phyloP scores from a whole-genome alignment of 1,140 invertebrate species.

The Coenobita brevimanus region DNA sequence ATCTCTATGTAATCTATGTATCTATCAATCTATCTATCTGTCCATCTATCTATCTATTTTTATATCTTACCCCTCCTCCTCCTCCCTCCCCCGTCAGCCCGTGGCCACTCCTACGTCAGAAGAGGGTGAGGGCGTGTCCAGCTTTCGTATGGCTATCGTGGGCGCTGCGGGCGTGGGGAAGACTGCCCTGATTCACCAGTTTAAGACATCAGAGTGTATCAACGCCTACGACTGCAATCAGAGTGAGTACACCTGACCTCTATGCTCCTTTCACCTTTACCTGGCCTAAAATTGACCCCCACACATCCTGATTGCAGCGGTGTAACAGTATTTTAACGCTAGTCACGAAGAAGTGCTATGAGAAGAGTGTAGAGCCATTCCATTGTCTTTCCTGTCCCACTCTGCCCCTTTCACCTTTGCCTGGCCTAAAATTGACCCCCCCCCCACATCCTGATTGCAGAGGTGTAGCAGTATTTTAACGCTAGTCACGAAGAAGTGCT shows the following conservation, averaged over 20 bases:
- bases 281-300: too few relatives aligned
- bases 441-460: too few relatives aligned
- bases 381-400: too few relatives aligned
- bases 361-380: too few relatives aligned
- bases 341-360: too few relatives aligned
- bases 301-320: too few relatives aligned
- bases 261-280: too few relatives aligned
- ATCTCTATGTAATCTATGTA: neutral
- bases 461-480: too few relatives aligned
- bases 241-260: conserved; percentile 71
- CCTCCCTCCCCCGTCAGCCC: neutral
- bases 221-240: conserved; percentile 90
- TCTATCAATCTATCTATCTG: neutral
- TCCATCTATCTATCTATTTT: neutral
- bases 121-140: conserved; percentile 6
- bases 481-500: too few relatives aligned
- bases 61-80: neutral
- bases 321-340: too few relatives aligned
- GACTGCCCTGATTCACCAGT: conserved; percentile 91
- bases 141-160: conserved; percentile 85
- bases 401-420: too few relatives aligned
- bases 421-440: too few relatives aligned
- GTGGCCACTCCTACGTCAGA: conserved; percentile 46
- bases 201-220: conserved; percentile 95
- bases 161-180: conserved; percentile 92